Base-by-base conservation (phyloP, 1,140 invertebrate genomes). In the Trigoniulus corallinus region DNA sequence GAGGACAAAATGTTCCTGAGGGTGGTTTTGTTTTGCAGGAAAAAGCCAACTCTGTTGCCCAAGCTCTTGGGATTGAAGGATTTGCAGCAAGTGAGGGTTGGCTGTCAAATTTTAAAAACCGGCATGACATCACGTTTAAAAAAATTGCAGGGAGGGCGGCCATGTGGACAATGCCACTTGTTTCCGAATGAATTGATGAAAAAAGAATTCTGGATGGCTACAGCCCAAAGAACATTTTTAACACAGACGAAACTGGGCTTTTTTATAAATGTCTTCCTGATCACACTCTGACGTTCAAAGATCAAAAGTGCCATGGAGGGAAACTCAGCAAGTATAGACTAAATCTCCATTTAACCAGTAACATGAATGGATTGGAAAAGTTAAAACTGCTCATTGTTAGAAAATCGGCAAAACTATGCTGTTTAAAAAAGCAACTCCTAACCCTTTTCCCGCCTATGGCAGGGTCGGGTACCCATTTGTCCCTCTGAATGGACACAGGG, bases 181-280 rank as follows among this genome's bases (percentile, higher is more conserved):
- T 54, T 39, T 46, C 44, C 3, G 22, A 48, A 27, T 29, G 63
- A 25, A 37, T 58, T 23, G 43, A 56, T 41, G 52, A 60, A 7
- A 57, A 48, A 57, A 26, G 56, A 60, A 47, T n/a, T n/a, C n/a
- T n/a, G n/a, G n/a, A n/a, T n/a, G n/a, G n/a, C n/a, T n/a, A n/a
- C n/a, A n/a, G n/a, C n/a, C n/a, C n/a, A n/a, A 54, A 65, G 42
- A 59, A 70, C 54, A 60, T 71, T 46, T 72, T 62, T 59, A 73
- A 72, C 57, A 61, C 62, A 18, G 67, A 72, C 57, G 68, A 72
- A 60, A 70, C 64, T 27, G 65, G 64, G 12, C 57, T 73, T 2
- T 70, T 72, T 64, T 70, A 60, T 55, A 64, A 65, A 55, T 62
- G 61, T 49, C 51, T 69, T 48, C 65, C 68, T 34, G 61, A 68